phyloP scores from a whole-genome alignment of 2,797 vertebrate genomes.

The Furcifer pardalis region DNA sequence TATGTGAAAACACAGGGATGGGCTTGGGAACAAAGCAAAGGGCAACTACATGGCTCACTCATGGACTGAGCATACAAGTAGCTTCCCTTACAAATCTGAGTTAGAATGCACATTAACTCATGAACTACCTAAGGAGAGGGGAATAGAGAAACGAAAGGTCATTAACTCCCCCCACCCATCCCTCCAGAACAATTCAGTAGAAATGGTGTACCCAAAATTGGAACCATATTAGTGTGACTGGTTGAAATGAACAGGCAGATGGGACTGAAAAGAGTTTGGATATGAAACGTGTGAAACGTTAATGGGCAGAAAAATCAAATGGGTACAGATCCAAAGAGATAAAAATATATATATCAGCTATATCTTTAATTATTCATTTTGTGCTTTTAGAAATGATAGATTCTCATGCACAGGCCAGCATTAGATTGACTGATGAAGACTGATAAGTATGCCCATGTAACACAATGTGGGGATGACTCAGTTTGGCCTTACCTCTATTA shows the following conservation, averaged over 20 bases:
- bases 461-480: constrained; percentile 43
- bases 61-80: too few species aligned
- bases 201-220: not conserved
- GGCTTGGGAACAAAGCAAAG: not conserved
- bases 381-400: constrained; percentile 40
- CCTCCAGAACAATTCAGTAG: not conserved
- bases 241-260: constrained; percentile 3
- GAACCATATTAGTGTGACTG: not conserved
- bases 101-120: too few species aligned
- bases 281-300: constrained; percentile 2
- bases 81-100: too few species aligned
- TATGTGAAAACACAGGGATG: not conserved
- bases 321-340: constrained; percentile 14
- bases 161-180: not conserved
- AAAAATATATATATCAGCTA: constrained; percentile 22
- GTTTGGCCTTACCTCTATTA: constrained; percentile 54
- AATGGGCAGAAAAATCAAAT: not conserved
- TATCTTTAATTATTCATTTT: constrained; percentile 21
- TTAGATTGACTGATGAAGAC: constrained; percentile 33
- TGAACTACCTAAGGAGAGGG: too few species aligned
- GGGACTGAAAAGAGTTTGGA: not conserved
- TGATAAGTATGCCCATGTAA: constrained; percentile 47
- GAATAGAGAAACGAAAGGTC: not conserved
- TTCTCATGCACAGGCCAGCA: constrained; percentile 39
- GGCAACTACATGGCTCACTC: too few species aligned